Conservation (phyloP, 2,888 invertebrate species). For the Cosmorhoe ocellata region DNA sequence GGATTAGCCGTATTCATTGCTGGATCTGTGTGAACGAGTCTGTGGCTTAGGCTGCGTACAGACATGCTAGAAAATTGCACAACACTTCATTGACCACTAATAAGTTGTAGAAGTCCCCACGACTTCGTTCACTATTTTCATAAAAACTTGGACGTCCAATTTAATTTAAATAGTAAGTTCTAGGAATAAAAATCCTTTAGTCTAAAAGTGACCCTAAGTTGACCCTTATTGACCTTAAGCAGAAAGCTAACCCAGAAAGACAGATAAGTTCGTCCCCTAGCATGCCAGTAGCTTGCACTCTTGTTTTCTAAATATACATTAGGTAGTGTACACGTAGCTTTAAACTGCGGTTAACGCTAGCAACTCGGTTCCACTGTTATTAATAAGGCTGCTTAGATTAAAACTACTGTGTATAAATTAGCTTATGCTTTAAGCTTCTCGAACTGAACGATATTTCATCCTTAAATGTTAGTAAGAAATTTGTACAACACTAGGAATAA, state of each 20-base stretch:
- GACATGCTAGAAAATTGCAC: background rate
- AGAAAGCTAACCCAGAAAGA: too few species aligned
- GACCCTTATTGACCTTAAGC: too few species aligned
- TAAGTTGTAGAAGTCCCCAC: background rate
- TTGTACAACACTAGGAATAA: too few species aligned
- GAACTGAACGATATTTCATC: conserved; percentile 7
- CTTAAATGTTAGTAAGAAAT: background rate
- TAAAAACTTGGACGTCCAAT: too few species aligned
- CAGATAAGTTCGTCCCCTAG: background rate
- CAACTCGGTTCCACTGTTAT: conserved; percentile 50
- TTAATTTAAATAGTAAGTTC: too few species aligned
- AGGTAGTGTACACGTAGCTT: conserved; percentile 15
- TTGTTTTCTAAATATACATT: background rate
- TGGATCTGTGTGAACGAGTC: conserved; percentile 23
- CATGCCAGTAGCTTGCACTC: background rate
- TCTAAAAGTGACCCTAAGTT: too few species aligned
- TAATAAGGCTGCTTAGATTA: conserved; percentile 60
- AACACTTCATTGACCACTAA: too few species aligned
- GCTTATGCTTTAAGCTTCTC: conserved; percentile 27
- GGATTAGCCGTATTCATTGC: conserved; percentile 30
- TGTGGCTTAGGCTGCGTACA: conserved; percentile 9
- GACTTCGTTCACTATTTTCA: too few species aligned
- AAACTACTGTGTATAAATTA: conserved; percentile 43
- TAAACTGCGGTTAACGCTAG: conserved; percentile 48
- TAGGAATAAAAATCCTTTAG: too few species aligned